Evolutionary conservation across 1,140 invertebrate genomes (phyloP).

Genomic region (Uloborus diversus): DNA sequence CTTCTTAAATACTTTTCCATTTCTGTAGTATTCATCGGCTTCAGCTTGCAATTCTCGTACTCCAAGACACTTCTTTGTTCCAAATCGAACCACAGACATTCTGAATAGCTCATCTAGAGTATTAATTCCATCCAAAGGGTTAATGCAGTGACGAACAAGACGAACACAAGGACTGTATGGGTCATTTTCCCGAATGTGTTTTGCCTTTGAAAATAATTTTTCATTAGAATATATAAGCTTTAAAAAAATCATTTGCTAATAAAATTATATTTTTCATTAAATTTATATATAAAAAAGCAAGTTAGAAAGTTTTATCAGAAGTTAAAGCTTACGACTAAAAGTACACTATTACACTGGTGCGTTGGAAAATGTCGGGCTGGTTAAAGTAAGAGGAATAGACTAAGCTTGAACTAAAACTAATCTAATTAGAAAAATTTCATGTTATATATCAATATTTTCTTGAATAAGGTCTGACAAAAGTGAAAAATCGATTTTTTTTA

Average conservation of each 20-base stretch:
- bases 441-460: no score
- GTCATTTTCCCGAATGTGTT: conserved; percentile 24
- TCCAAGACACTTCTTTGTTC: conserved; percentile 82
- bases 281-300: background rate
- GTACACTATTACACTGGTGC: no score
- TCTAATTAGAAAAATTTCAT: no score
- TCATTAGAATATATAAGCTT: background rate
- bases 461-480: no score
- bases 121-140: conserved; percentile 32
- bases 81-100: conserved; percentile 78
- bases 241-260: background rate
- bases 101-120: conserved; percentile 89
- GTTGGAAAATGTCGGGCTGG: no score
- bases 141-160: background rate
- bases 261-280: background rate
- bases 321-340: no score
- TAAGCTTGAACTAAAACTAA: no score
- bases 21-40: conserved; percentile 91
- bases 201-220: conserved; percentile 24
- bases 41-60: conserved; percentile 89
- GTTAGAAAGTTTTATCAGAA: no score
- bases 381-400: no score
- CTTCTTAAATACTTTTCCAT: conserved; percentile 96
- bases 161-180: conserved; percentile 45
- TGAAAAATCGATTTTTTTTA: no score